These are phyloP conservation scores for Sialia sialis DNA, from an alignment of 2,113 vertebrate species.

Conservation along the genomic window DNA sequence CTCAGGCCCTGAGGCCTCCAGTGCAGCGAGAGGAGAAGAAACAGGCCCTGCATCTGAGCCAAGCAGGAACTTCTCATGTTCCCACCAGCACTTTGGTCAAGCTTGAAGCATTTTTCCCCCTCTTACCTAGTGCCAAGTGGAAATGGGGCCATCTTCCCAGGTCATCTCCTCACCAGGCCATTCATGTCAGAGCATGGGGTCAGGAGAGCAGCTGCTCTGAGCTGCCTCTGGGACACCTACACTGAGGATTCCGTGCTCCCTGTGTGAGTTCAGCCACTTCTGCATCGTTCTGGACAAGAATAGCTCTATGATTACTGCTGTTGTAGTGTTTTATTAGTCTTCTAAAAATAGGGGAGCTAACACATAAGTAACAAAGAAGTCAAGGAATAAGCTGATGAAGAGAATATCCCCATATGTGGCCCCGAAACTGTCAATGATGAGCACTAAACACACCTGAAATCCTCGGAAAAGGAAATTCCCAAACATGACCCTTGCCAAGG, in stretches of 20 bases:
- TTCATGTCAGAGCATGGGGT: background rate
- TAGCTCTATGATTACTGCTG: background rate
- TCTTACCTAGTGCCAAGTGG: background rate
- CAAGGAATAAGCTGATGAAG: background rate
- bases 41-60: background rate
- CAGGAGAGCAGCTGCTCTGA: background rate
- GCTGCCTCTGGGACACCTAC: background rate
- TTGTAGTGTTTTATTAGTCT: background rate
- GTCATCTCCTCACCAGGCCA: background rate
- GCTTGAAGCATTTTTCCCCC: background rate
- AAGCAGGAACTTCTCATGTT: constrained; percentile 13
- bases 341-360: constrained; percentile 6
- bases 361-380: background rate
- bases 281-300: background rate
- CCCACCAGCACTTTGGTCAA: background rate
- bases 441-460: background rate
- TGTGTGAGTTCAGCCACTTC: background rate
- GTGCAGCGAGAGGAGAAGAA: constrained; percentile 22
- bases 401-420: background rate
- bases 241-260: background rate
- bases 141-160: background rate
- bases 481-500: background rate
- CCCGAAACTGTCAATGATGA: background rate
- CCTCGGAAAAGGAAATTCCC: background rate
- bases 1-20: background rate